Percentiles rank a stretch among this genome's conserved stretches.
phyloP scores from a whole-genome alignment of 2,797 vertebrate genomes.

The Chrysocyon brachyurus region DNA sequence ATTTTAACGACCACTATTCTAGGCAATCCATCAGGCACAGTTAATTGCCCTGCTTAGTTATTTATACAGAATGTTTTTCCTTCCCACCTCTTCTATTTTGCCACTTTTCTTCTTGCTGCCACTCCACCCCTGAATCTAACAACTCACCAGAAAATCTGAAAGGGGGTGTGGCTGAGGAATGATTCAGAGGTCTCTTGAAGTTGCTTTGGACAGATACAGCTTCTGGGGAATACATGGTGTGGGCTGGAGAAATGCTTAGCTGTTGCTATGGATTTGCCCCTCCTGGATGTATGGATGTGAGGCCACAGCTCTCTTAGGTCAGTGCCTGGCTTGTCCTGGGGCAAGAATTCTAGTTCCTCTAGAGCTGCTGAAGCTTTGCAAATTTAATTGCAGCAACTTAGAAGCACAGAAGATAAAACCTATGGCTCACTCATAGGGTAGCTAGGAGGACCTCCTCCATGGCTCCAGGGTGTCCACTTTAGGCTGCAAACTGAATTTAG shows the following conservation, averaged over 20 bases:
- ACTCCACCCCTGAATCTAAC: slow-evolving; percentile 66
- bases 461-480: neutral
- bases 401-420: slow-evolving; percentile 18
- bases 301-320: neutral
- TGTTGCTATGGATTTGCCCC: neutral
- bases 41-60: slow-evolving; percentile 74
- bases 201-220: slow-evolving; percentile 1
- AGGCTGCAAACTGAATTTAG: neutral
- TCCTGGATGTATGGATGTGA: neutral
- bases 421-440: neutral
- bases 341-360: neutral
- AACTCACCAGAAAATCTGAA: slow-evolving; percentile 62
- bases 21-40: slow-evolving; percentile 80
- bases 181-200: slow-evolving; percentile 58
- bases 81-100: slow-evolving; percentile 64
- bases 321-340: neutral
- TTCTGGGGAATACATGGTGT: neutral
- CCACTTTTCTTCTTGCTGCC: slow-evolving; percentile 62
- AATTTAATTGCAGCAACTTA: slow-evolving; percentile 39
- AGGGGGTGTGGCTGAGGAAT: slow-evolving; percentile 32
- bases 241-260: neutral
- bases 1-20: slow-evolving; percentile 80
- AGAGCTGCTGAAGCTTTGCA: neutral
- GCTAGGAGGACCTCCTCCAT: neutral
- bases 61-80: slow-evolving; percentile 76